A percentile compares a stretch with the other conserved stretches of the same genome.
phyloP scores from a whole-genome alignment of 2,113 vertebrate genomes.

The Chaetops frenatus region DNA sequence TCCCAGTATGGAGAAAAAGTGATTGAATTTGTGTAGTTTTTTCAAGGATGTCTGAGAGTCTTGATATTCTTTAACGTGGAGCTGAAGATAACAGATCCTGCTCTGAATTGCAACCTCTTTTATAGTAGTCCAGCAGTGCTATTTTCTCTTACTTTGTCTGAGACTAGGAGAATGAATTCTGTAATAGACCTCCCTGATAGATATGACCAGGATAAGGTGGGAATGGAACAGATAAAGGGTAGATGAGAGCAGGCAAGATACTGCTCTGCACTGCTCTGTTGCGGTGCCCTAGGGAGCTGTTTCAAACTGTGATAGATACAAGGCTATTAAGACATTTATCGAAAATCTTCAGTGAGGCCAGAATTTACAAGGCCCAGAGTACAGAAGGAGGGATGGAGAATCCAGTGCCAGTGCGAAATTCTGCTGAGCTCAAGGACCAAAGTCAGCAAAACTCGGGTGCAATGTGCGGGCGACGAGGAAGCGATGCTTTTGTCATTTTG shows the following conservation, averaged over 20 bases:
- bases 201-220: rapidly evolving
- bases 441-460: not conserved
- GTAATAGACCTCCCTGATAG: not conserved
- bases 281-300: not conserved
- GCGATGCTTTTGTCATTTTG: not conserved
- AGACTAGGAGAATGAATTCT: not conserved
- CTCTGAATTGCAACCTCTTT: not conserved
- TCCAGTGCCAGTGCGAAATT: not conserved
- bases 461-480: rapidly evolving
- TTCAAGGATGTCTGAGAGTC: not conserved
- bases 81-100: not conserved
- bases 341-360: not conserved
- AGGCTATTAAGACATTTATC: not conserved
- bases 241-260: not conserved
- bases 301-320: not conserved
- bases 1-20: not conserved
- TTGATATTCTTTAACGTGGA: rapidly evolving
- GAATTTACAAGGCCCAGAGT: not conserved
- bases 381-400: not conserved
- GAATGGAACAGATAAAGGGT: not conserved
- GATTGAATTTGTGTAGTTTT: not conserved
- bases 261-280: not conserved
- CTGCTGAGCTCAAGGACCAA: not conserved
- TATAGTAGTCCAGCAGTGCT: not conserved
- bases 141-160: not conserved